A percentile compares a stretch with the other conserved stretches of the same genome.
These are phyloP conservation scores for Panurus biarmicus DNA, from an alignment of 2,113 vertebrate genomes.

Conservation along the genomic window DNA sequence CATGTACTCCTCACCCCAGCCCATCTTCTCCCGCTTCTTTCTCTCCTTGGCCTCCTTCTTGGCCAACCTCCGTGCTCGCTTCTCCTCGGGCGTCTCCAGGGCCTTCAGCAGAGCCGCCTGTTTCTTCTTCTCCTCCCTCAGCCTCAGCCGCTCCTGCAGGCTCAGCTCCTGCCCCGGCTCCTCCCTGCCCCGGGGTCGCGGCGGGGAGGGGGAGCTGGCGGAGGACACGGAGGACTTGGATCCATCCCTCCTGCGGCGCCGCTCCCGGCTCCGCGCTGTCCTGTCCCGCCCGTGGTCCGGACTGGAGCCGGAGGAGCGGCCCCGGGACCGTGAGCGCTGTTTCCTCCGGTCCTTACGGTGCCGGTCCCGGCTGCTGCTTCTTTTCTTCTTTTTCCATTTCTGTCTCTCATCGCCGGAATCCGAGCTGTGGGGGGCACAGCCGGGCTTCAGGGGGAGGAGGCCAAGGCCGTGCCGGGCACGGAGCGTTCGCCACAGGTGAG, in stretches of 20 bases:
- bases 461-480: background rate
- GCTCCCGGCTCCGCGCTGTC: slow-evolving; percentile 10
- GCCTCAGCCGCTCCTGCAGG: slow-evolving; percentile 67
- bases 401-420: slow-evolving; percentile 36
- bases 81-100: slow-evolving; percentile 93
- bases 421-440: background rate
- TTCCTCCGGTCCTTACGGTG: slow-evolving; percentile 17
- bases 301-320: background rate
- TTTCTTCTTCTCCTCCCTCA: slow-evolving; percentile 72
- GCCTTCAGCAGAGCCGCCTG: slow-evolving; percentile 90
- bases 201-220: slow-evolving; percentile 29
- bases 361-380: background rate
- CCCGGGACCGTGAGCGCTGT: background rate
- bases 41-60: slow-evolving; percentile 97
- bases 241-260: background rate
- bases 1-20: slow-evolving; percentile 99
- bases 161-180: slow-evolving; percentile 54
- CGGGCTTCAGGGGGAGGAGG: accelerated
- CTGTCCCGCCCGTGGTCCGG: background rate
- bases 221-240: slow-evolving; percentile 78
- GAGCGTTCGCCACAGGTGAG: background rate
- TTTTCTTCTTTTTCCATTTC: slow-evolving; percentile 54
- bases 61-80: slow-evolving; percentile 85
- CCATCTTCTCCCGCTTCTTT: slow-evolving; percentile 97
- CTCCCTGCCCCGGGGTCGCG: background rate